Base-by-base conservation (phyloP, 2,113 vertebrate genomes). In the Bostrychus sinensis region DNA sequence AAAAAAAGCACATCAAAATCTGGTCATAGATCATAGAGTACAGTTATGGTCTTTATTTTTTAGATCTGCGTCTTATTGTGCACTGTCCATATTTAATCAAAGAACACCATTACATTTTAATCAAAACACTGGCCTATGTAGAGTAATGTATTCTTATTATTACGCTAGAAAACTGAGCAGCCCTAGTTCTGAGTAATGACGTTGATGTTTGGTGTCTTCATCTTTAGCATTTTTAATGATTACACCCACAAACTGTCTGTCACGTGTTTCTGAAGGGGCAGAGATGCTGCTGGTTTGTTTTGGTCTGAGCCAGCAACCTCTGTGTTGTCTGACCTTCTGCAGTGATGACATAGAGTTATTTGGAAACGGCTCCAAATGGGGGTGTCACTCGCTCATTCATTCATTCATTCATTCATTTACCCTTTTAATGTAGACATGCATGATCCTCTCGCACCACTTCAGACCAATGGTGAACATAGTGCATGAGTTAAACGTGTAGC, bases 291-390 rank as follows among this genome's bases (percentile, higher is more conserved):
- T 75, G 78, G 80, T 84, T 61, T 62, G 58, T 76, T 43, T 43
- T 37, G n/a, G 30, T 26, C 39, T 41, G 41, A 76, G 83, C 74
- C 85, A 77, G 80, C 81, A 85, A 83, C 81, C 83, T 83, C 86
- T 74, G 56, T 70, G 72, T 84, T 85, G 88, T 89, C 85, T 88
- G 85, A 88, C 83, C 86, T 89, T 84, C 89, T 54, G 72, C 85
- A 87, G 82, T 89, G 86, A 89, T 85, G 86, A 86, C 79, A 38
- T 82, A 55, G 72, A 75, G 74, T 66, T 85, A 56, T 68, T 63
- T 43, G 10, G 59, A 64, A 50, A 32, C 57, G 30, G 30, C 30
- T 78, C 56, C n/a, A 73, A 60, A 64, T 63, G 65, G 73, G 72
- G 80, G 75, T 77, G 73, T 85, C 72, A 70, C 81, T 81, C 78